Evolutionary conservation across 2,888 invertebrate species (phyloP).

Genomic region (Tribolium freemani): DNA sequence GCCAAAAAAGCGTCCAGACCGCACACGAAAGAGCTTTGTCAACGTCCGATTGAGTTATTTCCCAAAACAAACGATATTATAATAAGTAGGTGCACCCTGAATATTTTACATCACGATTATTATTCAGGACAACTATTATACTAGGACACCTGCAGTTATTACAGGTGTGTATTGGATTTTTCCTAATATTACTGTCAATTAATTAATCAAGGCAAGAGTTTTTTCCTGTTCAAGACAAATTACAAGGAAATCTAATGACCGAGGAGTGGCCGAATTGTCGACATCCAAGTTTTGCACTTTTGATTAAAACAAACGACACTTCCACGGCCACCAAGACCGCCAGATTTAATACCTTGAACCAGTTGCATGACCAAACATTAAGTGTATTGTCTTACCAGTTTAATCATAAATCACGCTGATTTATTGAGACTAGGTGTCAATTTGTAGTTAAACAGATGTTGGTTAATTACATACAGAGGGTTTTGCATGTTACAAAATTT

Average conservation of each 20-base stretch:
- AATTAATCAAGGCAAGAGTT: conserved; percentile 14
- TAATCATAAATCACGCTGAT: conserved; percentile 12
- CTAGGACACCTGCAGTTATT: conserved; percentile 11
- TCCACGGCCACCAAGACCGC: conserved; percentile 22
- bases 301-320: background rate
- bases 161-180: background rate
- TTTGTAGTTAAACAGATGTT: conserved; percentile 2
- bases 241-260: conserved; percentile 4
- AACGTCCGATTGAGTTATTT: background rate
- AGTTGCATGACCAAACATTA: conserved; percentile 27
- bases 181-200: conserved; percentile 6
- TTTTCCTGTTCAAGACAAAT: conserved; percentile 9
- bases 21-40: conserved; percentile 3
- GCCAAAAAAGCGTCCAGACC: conserved; percentile 9
- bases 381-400: conserved; percentile 13
- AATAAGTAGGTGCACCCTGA: background rate
- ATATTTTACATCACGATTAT: background rate
- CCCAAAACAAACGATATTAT: background rate
- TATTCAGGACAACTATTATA: conserved; percentile 3
- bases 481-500: background rate
- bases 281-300: conserved; percentile 8
- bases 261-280: conserved; percentile 22
- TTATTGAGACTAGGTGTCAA: conserved; percentile 7
- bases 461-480: conserved; percentile 11
- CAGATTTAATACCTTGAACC: conserved; percentile 30